Conservation (phyloP, 2,888 invertebrate species). For the Lingula anatina region DNA sequence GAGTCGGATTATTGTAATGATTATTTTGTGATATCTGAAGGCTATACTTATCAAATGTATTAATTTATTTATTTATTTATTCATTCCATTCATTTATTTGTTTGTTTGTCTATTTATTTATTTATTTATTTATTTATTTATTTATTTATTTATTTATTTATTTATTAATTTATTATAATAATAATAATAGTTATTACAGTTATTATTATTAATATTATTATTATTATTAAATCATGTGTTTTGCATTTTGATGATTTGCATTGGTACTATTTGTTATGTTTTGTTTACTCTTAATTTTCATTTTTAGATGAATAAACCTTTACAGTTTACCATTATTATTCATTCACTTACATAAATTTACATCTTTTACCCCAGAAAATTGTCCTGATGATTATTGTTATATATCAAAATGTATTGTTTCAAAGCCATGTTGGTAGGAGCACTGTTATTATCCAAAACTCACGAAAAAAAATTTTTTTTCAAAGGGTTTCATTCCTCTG, state of each 20-base stretch:
- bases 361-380: background rate
- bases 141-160: background rate
- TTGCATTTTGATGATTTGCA: background rate
- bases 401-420: background rate
- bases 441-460: no score
- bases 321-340: background rate
- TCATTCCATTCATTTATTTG: background rate
- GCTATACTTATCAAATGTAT: no score
- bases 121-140: background rate
- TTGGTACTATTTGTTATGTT: background rate
- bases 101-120: background rate
- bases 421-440: background rate
- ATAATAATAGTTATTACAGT: background rate
- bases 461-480: no score
- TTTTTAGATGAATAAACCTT: background rate
- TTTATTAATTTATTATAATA: background rate
- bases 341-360: background rate
- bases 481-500: no score
- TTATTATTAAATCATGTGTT: background rate
- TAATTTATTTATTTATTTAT: no score
- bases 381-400: background rate
- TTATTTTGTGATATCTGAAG: no score
- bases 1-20: no score
- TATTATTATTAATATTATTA: background rate
- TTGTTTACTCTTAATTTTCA: background rate